These are phyloP conservation scores for Hedychridium roseum DNA, from an alignment of 2,888 invertebrate species.

Conservation along the genomic window DNA sequence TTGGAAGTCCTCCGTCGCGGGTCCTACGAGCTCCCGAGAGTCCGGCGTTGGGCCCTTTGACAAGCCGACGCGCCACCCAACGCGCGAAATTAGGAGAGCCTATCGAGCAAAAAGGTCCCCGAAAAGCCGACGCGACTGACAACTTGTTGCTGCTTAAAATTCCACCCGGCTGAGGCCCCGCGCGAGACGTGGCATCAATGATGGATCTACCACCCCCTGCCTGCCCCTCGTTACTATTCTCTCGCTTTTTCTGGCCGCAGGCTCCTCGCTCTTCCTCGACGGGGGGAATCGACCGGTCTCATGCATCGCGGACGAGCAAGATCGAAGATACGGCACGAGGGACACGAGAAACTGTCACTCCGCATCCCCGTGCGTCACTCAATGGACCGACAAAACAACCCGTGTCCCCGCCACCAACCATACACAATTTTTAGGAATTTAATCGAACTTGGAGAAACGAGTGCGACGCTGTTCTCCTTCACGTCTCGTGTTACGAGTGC, in stretches of 20 bases:
- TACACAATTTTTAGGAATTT: too few species aligned
- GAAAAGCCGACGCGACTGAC: conserved; percentile 38
- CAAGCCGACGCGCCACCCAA: conserved; percentile 56
- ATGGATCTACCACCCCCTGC: conserved; percentile 46
- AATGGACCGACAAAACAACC: conserved; percentile 48
- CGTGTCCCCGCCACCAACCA: too few species aligned
- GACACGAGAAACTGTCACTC: conserved; percentile 47
- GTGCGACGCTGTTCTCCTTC: too few species aligned
- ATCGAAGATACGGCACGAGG: conserved; percentile 33
- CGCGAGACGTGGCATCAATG: conserved; percentile 53
- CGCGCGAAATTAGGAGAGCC: conserved; percentile 57
- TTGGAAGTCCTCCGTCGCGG: conserved; percentile 20
- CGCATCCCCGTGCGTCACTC: conserved; percentile 44
- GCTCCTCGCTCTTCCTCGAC: conserved; percentile 22
- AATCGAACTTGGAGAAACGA: too few species aligned
- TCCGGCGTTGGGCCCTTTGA: conserved; percentile 38
- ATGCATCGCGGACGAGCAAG: conserved; percentile 21
- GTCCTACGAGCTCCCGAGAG: conserved; percentile 1
- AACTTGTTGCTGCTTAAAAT: conserved; percentile 56
- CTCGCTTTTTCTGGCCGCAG: conserved; percentile 16
- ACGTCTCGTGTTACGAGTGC: neutral
- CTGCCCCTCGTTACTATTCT: conserved; percentile 20
- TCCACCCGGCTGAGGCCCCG: conserved; percentile 42
- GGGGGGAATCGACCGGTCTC: conserved; percentile 15
- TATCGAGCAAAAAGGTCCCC: conserved; percentile 47